Conservation (phyloP, 1,140 invertebrate species). For the Frieseomelitta varia region DNA sequence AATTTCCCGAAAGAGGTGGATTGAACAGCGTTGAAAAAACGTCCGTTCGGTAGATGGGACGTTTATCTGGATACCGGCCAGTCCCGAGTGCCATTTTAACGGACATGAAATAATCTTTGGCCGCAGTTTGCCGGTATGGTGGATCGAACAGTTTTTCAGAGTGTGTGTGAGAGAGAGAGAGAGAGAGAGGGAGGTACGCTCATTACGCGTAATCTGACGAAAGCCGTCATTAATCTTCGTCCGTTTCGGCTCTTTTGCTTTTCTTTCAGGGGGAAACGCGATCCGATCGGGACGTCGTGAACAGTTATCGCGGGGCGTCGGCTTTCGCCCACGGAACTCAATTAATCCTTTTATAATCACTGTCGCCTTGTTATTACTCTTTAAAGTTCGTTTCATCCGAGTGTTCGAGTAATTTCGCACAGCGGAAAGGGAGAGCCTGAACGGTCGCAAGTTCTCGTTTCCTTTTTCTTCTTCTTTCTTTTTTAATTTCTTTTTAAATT, state of each 20-base stretch:
- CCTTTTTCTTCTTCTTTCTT: no score
- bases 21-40: not conserved
- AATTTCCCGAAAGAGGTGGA: not conserved
- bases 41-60: conserved; percentile 5
- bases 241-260: conserved; percentile 8
- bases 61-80: conserved; percentile 40
- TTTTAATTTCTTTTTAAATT: no score
- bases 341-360: conserved; percentile 59
- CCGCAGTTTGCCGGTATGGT: not conserved
- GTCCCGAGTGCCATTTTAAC: conserved; percentile 30
- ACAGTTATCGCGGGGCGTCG: conserved; percentile 16
- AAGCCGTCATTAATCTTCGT: conserved; percentile 61
- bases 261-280: conserved; percentile 17
- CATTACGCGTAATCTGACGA: conserved; percentile 64
- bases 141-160: conserved; percentile 38
- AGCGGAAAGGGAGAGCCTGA: not conserved
- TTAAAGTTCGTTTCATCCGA: conserved; percentile 1
- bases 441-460: not conserved
- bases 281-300: conserved; percentile 37
- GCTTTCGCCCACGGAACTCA: conserved; percentile 15
- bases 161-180: no score
- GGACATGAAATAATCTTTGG: conserved; percentile 50
- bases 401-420: not conserved
- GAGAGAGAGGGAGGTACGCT: conserved; percentile 5
- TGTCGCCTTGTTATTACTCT: conserved; percentile 32